Base-by-base conservation (phyloP, 2,888 invertebrate species). In the Heliconius ismenius region DNA sequence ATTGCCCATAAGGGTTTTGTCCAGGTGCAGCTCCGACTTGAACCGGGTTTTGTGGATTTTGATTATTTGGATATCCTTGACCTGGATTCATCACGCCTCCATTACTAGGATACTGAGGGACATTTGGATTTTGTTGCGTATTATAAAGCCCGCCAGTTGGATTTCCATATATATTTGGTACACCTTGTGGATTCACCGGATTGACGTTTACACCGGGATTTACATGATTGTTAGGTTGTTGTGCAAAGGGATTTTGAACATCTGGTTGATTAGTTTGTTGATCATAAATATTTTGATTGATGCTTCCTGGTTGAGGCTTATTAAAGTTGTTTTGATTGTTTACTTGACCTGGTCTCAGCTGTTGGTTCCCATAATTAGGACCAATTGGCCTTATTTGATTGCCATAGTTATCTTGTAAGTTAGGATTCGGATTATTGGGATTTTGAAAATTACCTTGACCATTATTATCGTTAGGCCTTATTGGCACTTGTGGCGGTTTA, bases 371-470 rank as follows among this genome's bases (percentile, higher is more conserved):
- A 72, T 69, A 76, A 62, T 74, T 78, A 65, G 49, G 78, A 24
- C 63, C 43, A 54, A 60, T 62, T 68, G 68, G 68, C n/a, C 32
- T 64, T 11, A 64, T 49, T 49, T 64, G 73, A 64, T 74, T 49
- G 11, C 73, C 73, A 32, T 64, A 74, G 49, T n/a, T 78, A 64
- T 68, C 69, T 60, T 72, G 74, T 26, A 67, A 28, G 26, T 64
- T 76, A 9, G 65, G 49, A 58, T 77, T 79, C 72, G 70, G 79
- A 65, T 79, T 79, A 69, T 70, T 74, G 28, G 75, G 60, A 43
- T 58, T 75, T 77, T 28, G 60, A 67, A 72, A 76, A n/a, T 60
- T 76, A 26, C 28, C 54, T 58, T 18, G 64, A 11, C 65, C 32
- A 39, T 39, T 72, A 43, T 64, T 74, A 32, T 73, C 54, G 49